Evolutionary conservation across 2,113 vertebrate species (phyloP).

Genomic region (Pholis gunnellus): DNA sequence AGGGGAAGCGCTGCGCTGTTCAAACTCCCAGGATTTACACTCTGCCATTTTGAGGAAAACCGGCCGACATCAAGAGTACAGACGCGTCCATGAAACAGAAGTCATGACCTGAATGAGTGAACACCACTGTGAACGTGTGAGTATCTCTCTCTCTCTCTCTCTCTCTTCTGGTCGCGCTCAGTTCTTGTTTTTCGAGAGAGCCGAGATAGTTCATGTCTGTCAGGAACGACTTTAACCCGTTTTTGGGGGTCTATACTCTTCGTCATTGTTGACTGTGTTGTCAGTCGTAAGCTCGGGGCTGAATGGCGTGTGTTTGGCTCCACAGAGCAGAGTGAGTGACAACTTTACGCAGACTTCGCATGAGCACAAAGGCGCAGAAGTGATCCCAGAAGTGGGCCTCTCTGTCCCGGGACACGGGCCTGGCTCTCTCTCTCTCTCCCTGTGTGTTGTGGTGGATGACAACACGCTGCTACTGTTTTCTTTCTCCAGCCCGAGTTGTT

Average conservation of each 20-base stretch:
- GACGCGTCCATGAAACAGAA: constrained; percentile 38
- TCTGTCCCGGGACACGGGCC: constrained; percentile 47
- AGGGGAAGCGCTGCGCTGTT: constrained; percentile 54
- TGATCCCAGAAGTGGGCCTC: constrained; percentile 60
- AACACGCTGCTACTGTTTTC: constrained; percentile 58
- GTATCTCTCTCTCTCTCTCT: constrained; percentile 10
- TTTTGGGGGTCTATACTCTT: background rate
- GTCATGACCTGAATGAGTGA: constrained; percentile 64
- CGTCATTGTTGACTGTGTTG: constrained; percentile 7
- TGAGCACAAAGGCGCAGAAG: constrained; percentile 54
- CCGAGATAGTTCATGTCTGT: constrained; percentile 10
- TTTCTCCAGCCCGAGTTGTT: constrained; percentile 7
- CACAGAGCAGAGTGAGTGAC: constrained; percentile 31
- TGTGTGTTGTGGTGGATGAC: constrained; percentile 55
- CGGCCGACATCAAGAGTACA: constrained; percentile 48
- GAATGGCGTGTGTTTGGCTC: constrained; percentile 15
- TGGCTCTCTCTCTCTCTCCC: background rate
- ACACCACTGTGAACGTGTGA: constrained; percentile 26
- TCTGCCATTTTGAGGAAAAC: constrained; percentile 85
- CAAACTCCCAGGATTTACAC: constrained; percentile 75
- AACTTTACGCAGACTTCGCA: constrained; percentile 46
- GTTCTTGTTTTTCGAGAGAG: background rate
- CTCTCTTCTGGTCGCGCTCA: background rate
- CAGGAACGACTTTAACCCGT: background rate
- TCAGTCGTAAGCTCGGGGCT: constrained; percentile 9